Base-by-base conservation (phyloP, 2,888 invertebrate species). In the Hydroisotoma schaefferi region DNA sequence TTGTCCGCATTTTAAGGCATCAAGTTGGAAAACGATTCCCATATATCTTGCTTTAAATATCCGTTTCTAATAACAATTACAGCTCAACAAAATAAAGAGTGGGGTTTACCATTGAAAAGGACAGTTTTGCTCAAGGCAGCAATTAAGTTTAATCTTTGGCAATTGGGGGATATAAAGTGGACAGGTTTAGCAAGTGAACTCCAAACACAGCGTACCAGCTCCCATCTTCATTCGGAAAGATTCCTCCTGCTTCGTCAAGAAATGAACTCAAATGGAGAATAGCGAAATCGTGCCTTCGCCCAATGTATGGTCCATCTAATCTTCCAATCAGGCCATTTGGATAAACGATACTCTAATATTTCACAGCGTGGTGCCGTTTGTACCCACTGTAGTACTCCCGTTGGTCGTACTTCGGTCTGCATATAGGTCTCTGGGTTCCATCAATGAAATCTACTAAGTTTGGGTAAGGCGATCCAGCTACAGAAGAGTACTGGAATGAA, bases 281-380 rank as follows among this genome's bases (percentile, higher is more conserved):
- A 12, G 49, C 61, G 0, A 54, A 25, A 49, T 61, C 61, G 27
- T 61, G 61, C 15, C 61, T n/a, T 37, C 49, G 18, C 22, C 57
- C 57, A 2, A 22, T 48, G 20, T 48, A 57, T 20, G 61, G 61
- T 23, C 61, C 57, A 26, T 61, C 57, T n/a, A 61, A 25, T 6
- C 57, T 5, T 12, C 61, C 61, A 29, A 61, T 61, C 5, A 61
- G 10, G n/a, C 61, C 61, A 29, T 61, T 61, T 3, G 57, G 52
- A 10, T 49, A 57, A 1, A 57, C 49, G 5, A 61, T 33, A 33
- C 57, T 57, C 53, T 61, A 57, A 27, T 61, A 61, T 18, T 61
- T 61, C 2, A 59, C 5, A 3, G 54, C 43, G 28, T 61, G 61
- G 2, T 28, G 10, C 28, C 57, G 57, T 29, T 61, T 57, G 43